Percentiles rank a stretch among this genome's conserved stretches.
These are phyloP conservation scores for Unio pictorum DNA, from an alignment of 2,888 invertebrate species.

Conservation along the genomic window DNA sequence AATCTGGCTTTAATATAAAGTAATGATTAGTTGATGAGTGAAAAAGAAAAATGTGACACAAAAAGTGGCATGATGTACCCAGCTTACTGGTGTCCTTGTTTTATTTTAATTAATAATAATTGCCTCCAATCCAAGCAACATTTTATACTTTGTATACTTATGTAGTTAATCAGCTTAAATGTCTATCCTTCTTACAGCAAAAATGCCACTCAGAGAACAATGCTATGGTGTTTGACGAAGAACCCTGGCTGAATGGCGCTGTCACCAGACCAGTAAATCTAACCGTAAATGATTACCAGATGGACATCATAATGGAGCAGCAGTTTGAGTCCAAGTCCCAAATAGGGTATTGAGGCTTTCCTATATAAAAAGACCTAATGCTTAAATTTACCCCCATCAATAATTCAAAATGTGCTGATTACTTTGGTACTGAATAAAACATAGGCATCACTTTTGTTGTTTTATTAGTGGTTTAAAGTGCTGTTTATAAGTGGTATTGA, in stretches of 20 bases:
- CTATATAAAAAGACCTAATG: neutral
- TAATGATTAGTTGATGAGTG: too few relatives aligned
- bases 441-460: neutral
- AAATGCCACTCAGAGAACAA: conserved; percentile 68
- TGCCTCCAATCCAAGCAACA: neutral
- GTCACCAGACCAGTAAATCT: conserved; percentile 68
- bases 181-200: conserved; percentile 49
- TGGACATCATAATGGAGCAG: conserved; percentile 47
- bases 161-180: neutral
- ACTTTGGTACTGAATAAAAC: neutral
- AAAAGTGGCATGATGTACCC: too few relatives aligned
- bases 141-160: neutral
- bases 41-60: too few relatives aligned
- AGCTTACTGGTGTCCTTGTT: too few relatives aligned
- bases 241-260: conserved; percentile 53
- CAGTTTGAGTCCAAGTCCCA: conserved; percentile 51
- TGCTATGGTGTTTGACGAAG: conserved; percentile 65
- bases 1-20: too few relatives aligned
- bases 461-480: too few relatives aligned
- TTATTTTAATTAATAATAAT: too few relatives aligned
- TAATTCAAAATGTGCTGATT: too few relatives aligned
- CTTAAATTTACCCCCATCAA: too few relatives aligned
- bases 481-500: too few relatives aligned
- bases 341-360: conserved; percentile 32
- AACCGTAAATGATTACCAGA: conserved; percentile 25